A percentile compares a stretch with the other conserved stretches of the same genome.
Evolutionary conservation across 2,113 vertebrate genomes (phyloP).

Genomic region (Ceyx cyanopectus): DNA sequence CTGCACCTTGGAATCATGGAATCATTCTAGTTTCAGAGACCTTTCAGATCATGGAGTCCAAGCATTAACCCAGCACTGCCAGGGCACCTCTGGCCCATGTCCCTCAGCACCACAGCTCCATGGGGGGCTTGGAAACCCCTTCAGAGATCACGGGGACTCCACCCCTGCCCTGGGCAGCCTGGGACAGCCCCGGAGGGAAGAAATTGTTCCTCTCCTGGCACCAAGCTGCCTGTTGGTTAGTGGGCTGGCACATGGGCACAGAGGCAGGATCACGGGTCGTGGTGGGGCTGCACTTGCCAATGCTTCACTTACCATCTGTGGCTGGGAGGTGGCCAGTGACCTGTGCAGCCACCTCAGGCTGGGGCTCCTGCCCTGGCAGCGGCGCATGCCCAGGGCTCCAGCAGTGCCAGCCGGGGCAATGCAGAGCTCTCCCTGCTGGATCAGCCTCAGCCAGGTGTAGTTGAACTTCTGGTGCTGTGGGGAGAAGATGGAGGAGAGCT

Average conservation of each 20-base stretch:
- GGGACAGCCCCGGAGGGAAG: too few species aligned
- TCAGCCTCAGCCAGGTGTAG: conserved; percentile 91
- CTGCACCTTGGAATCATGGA: not conserved
- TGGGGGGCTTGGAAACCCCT: too few species aligned
- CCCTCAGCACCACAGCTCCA: too few species aligned
- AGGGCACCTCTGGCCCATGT: not conserved
- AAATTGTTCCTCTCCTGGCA: not conserved
- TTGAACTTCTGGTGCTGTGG: conserved; percentile 89
- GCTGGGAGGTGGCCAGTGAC: conserved; percentile 62
- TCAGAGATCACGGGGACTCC: too few species aligned
- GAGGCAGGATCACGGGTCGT: rapidly evolving
- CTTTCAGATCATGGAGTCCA: not conserved
- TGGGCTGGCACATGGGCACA: rapidly evolving
- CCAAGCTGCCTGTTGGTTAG: rapidly evolving
- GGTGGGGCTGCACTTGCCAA: not conserved
- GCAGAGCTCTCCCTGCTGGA: conserved; percentile 85
- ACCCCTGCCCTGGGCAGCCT: too few species aligned
- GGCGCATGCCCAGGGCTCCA: conserved; percentile 56
- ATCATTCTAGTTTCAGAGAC: not conserved
- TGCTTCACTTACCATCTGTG: conserved; percentile 76
- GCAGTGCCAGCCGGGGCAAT: conserved; percentile 31
- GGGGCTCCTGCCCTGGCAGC: conserved; percentile 77
- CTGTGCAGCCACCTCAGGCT: conserved; percentile 86
- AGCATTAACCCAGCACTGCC: too few species aligned
- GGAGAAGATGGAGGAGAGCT: not conserved